These are phyloP conservation scores for Drosophila burlai DNA, from an alignment of 1,140 invertebrate species.

Conservation along the genomic window DNA sequence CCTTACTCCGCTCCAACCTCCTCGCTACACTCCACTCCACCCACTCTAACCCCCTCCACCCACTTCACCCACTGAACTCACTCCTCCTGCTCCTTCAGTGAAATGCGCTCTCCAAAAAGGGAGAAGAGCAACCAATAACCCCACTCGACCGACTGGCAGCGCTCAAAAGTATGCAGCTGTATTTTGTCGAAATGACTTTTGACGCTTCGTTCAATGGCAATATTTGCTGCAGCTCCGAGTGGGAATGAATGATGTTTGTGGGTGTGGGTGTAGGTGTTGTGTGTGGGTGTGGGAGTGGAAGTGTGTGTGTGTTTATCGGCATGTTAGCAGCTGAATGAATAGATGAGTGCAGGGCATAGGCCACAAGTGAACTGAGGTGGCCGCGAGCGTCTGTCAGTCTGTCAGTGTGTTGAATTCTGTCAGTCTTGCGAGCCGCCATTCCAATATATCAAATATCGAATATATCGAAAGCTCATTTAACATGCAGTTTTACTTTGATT, in stretches of 20 bases:
- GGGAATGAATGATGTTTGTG: slow-evolving; percentile 7
- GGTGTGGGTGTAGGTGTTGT: neutral
- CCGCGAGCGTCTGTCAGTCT: slow-evolving; percentile 19
- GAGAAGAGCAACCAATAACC: slow-evolving; percentile 68
- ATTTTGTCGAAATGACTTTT: slow-evolving; percentile 77
- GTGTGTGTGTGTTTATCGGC: slow-evolving; percentile 41
- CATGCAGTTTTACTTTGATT: slow-evolving; percentile 53
- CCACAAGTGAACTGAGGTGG: slow-evolving; percentile 32
- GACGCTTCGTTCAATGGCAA: slow-evolving; percentile 63
- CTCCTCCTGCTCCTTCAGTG: slow-evolving; percentile 6
- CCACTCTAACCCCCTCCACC: neutral
- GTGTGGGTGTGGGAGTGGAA: neutral
- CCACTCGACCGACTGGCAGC: slow-evolving; percentile 64
- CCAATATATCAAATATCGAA: slow-evolving; percentile 37
- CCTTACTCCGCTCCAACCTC: neutral
- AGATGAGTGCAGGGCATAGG: slow-evolving; percentile 19
- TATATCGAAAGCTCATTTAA: slow-evolving; percentile 40
- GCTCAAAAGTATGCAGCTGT: slow-evolving; percentile 74
- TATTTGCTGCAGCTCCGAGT: slow-evolving; percentile 51
- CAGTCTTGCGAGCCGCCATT: slow-evolving; percentile 14
- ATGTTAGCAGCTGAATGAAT: slow-evolving; percentile 40
- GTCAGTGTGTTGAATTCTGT: neutral
- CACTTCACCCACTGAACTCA: neutral
- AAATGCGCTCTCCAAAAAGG: slow-evolving; percentile 45
- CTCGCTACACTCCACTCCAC: neutral